These are phyloP conservation scores for Bagarius yarrelli DNA, from an alignment of 2,113 vertebrate species.

Conservation along the genomic window DNA sequence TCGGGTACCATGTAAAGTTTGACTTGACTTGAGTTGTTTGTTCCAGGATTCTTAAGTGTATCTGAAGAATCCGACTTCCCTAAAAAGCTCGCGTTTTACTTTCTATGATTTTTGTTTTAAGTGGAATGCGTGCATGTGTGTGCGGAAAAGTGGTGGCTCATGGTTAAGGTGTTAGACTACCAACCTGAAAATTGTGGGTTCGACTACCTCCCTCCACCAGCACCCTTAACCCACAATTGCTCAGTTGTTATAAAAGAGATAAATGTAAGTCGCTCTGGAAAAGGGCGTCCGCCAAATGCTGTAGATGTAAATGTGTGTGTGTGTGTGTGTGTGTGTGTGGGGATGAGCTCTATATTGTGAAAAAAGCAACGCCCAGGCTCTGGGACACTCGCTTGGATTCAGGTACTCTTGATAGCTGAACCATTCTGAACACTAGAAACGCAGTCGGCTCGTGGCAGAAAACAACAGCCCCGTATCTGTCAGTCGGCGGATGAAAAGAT, in stretches of 20 bases:
- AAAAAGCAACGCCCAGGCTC: slow-evolving; percentile 22
- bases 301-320: no score
- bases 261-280: no score
- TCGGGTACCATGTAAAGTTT: no score
- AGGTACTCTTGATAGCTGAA: slow-evolving; percentile 27
- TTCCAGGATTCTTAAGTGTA: slow-evolving; percentile 8
- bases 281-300: no score
- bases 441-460: not conserved
- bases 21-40: not conserved
- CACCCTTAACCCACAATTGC: no score
- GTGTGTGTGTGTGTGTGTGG: slow-evolving; percentile 17
- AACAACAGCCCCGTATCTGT: slow-evolving; percentile 44
- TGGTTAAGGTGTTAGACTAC: no score
- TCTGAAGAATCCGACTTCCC: not conserved
- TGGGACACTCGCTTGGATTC: slow-evolving; percentile 17
- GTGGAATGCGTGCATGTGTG: not conserved
- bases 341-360: slow-evolving; percentile 17
- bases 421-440: slow-evolving; percentile 36
- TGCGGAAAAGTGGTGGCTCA: no score
- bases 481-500: slow-evolving; percentile 52
- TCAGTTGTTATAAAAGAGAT: no score
- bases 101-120: slow-evolving; percentile 10
- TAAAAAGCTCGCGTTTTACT: not conserved
- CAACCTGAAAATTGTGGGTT: no score
- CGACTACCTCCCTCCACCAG: no score